Base-by-base conservation (phyloP, 2,113 vertebrate genomes). In the Dipodomys spectabilis region DNA sequence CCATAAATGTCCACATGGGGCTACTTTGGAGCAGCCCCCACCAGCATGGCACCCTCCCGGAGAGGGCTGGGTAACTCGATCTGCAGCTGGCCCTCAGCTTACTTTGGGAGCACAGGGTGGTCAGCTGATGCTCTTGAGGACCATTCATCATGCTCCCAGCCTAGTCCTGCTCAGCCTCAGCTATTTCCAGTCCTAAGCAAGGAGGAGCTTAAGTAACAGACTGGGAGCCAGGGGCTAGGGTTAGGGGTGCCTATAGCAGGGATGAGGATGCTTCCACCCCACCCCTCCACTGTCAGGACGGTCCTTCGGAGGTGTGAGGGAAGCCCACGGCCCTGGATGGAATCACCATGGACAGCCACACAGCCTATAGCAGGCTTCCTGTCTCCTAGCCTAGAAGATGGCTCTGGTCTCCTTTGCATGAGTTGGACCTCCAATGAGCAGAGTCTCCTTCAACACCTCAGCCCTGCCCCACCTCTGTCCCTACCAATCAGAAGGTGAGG, bases 1-100 rank as follows among this genome's bases (percentile, higher is more conserved):
- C 94, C 94, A 96, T 95, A 97, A 93, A 96, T 94, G 95, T 95
- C 96, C 96, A 95, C 91, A 23, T 78, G 13, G 69, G 95, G 82
- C 80, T 74, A 82, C 68, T 86, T 68, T 94, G 84, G 91, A 92
- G 73, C 72, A 8, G 32, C 75, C 68, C 32, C 49, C 75, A n/a
- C 80, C 32, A 49, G 78, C 72, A 83, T 53, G 45, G 87, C 94
- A n/a, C 60, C 79, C 44, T 92, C 82, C 72, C 28, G 49, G 39
- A 62, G 74, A 94, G 30, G 60, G 45, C 57, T 28, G 32, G 81
- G 95, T 91, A 96, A 96, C 82, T 77, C 39, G 94, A 97, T 93
- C 95, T 79, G 30, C 62, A 12, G 13, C 82, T 25, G 93, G 44
- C 69, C 73, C 53, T 87, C 69, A 2, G 92, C 92, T 96, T 92